phyloP scores from a whole-genome alignment of 1,140 invertebrate genomes.

The Drosophila eugracilis region DNA sequence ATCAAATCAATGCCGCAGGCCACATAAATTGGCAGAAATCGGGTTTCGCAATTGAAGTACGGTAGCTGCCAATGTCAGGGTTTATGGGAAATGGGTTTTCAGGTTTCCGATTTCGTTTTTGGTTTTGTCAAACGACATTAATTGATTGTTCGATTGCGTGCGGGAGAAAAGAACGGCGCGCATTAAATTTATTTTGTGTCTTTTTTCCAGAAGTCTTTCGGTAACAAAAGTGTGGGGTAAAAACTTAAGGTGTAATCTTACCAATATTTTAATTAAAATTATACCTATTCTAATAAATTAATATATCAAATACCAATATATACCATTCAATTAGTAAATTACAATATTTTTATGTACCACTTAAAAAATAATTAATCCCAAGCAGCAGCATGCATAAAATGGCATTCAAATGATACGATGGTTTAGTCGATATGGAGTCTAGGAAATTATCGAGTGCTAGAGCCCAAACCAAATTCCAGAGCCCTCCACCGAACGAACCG shows the following conservation, averaged over 20 bases:
- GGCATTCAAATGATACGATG: constrained; percentile 1
- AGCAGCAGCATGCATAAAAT: constrained; percentile 30
- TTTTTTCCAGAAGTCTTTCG: constrained; percentile 47
- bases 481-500: constrained; percentile 20
- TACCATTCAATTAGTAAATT: background rate
- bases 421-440: constrained; percentile 10
- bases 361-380: constrained; percentile 14
- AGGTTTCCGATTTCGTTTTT: constrained; percentile 2
- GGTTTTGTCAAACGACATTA: constrained; percentile 5
- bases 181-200: constrained; percentile 29
- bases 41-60: constrained; percentile 68
- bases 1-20: constrained; percentile 76
- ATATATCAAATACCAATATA: background rate
- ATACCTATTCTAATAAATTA: constrained; percentile 4
- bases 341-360: background rate
- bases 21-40: constrained; percentile 74
- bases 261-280: background rate
- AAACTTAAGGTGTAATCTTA: constrained; percentile 10
- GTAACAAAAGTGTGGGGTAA: constrained; percentile 6
- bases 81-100: constrained; percentile 17
- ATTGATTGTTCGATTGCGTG: constrained; percentile 24
- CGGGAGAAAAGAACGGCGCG: constrained; percentile 40
- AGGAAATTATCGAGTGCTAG: constrained; percentile 10
- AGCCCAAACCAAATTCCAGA: constrained; percentile 26
- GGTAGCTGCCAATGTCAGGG: constrained; percentile 60